Evolutionary conservation across 2,797 vertebrate species (phyloP).

Genomic region (Halcyon chelicuti): DNA sequence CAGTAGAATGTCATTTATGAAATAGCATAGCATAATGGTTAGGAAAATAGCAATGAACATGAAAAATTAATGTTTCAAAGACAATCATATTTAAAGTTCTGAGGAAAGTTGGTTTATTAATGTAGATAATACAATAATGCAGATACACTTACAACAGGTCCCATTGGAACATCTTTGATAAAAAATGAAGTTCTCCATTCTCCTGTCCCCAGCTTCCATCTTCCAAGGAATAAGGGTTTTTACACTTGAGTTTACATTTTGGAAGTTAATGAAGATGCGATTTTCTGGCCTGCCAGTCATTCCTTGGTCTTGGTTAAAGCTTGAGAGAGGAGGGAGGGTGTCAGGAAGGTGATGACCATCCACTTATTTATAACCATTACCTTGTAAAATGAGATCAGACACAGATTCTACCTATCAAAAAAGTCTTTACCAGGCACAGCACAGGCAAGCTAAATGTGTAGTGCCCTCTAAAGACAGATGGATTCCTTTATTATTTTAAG

Average conservation of each 20-base stretch:
- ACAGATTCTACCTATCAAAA: fast-evolving
- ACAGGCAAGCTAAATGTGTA: not conserved
- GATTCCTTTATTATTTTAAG: not conserved
- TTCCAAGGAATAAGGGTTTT: not conserved
- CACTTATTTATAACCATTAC: not conserved
- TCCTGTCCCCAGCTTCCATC: not conserved
- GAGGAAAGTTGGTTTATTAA: not conserved
- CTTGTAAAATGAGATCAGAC: not conserved
- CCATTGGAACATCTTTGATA: not conserved
- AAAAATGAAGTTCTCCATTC: not conserved
- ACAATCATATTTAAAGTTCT: not conserved
- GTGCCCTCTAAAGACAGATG: not conserved
- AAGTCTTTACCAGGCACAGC: not conserved
- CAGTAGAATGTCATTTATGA: not conserved
- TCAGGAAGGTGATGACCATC: not conserved
- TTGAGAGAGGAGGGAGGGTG: not conserved
- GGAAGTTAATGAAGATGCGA: not conserved
- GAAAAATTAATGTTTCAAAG: not conserved
- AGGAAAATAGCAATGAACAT: not conserved
- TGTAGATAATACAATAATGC: not conserved
- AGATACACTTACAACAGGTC: not conserved
- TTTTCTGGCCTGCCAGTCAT: not conserved
- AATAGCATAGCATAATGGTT: not conserved
- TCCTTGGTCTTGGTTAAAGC: not conserved
- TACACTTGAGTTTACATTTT: not conserved